These are phyloP conservation scores for Raphicerus campestris DNA, from an alignment of 2,113 vertebrate species.

Conservation along the genomic window DNA sequence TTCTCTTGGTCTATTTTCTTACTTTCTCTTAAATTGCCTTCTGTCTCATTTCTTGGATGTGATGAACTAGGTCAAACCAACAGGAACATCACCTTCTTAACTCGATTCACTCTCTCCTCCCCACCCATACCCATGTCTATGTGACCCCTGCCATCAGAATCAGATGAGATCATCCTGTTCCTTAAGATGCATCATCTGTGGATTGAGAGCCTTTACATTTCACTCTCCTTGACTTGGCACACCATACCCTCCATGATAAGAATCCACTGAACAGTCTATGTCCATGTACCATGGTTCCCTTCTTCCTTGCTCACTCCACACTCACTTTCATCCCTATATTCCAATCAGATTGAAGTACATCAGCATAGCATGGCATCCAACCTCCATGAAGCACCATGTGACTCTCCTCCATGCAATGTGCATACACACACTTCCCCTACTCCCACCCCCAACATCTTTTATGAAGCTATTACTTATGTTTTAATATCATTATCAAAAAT, in stretches of 20 bases:
- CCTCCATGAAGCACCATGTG: neutral
- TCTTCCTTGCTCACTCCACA: neutral
- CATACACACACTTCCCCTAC: neutral
- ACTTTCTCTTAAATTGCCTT: neutral
- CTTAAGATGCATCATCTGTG: neutral
- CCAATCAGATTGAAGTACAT: neutral
- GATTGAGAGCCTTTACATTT: neutral
- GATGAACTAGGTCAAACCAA: neutral
- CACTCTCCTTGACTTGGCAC: neutral
- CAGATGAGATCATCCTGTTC: neutral
- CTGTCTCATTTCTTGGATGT: neutral
- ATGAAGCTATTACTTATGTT: neutral
- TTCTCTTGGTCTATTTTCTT: neutral
- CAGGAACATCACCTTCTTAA: neutral
- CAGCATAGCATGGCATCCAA: fast-evolving
- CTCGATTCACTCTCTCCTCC: neutral
- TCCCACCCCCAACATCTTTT: neutral
- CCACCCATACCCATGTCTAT: neutral
- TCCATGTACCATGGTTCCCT: no score
- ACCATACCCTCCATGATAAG: neutral
- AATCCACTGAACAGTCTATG: neutral
- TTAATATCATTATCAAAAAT: conserved; percentile 15
- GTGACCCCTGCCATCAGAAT: neutral
- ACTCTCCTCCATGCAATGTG: neutral
- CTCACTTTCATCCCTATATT: neutral